Conservation (phyloP, 2,888 invertebrate species). For the Epirrhoe tristata region DNA sequence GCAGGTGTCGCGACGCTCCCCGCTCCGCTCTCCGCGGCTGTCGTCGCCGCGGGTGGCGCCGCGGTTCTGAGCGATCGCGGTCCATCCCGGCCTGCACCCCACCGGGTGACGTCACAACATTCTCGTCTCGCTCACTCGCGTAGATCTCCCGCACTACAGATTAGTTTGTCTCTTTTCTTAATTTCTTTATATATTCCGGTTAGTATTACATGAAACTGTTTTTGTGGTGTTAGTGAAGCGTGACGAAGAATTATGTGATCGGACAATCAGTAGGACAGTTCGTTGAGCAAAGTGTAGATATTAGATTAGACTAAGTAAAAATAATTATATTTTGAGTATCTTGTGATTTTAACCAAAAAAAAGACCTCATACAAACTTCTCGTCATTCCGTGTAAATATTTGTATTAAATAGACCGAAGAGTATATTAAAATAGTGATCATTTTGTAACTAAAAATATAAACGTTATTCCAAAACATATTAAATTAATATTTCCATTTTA, state of each 20-base stretch:
- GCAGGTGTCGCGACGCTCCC: constrained; percentile 67
- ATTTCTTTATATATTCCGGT: constrained; percentile 6
- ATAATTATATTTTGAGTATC: constrained; percentile 75
- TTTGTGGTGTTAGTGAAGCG: constrained; percentile 29
- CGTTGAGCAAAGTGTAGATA: constrained; percentile 64
- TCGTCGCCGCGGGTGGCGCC: constrained; percentile 79
- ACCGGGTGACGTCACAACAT: constrained; percentile 43
- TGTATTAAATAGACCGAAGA: constrained; percentile 44
- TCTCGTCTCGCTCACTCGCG: constrained; percentile 50
- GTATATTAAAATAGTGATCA: constrained; percentile 20
- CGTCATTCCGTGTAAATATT: constrained; percentile 71
- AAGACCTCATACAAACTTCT: constrained; percentile 65
- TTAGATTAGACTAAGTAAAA: constrained; percentile 51
- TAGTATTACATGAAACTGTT: constrained; percentile 3
- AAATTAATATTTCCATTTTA: not conserved
- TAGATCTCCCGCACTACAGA: constrained; percentile 5
- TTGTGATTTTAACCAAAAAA: constrained; percentile 83
- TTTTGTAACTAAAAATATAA: constrained; percentile 19
- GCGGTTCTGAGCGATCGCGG: constrained; percentile 69
- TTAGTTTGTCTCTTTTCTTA: constrained; percentile 12
- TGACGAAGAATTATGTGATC: constrained; percentile 31
- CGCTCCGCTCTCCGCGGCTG: constrained; percentile 77
- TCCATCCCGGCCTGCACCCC: constrained; percentile 48
- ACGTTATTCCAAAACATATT: not conserved
- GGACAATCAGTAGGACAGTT: constrained; percentile 36